Evolutionary conservation across 1,140 invertebrate genomes (phyloP).

Genomic region (Chironomus striatipennis): DNA sequence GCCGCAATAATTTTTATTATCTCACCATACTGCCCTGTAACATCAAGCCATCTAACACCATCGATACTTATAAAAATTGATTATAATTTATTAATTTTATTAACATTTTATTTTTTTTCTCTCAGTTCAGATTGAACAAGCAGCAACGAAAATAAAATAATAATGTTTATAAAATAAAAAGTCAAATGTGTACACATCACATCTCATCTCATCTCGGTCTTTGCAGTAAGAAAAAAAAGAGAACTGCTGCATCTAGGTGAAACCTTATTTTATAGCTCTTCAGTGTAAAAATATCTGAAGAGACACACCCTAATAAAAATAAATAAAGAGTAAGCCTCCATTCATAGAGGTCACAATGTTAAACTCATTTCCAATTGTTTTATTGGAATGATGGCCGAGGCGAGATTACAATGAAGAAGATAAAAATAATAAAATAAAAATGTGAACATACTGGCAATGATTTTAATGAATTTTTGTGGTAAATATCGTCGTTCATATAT

Average conservation of each 20-base stretch:
- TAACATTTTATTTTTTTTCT: too few relatives aligned
- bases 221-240: neutral
- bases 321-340: neutral
- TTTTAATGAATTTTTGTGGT: neutral
- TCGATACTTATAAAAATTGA: too few relatives aligned
- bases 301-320: neutral
- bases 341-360: constrained; percentile 8
- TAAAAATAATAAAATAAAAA: neutral
- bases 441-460: neutral
- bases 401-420: neutral
- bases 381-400: neutral
- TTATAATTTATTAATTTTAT: too few relatives aligned
- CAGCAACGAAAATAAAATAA: too few relatives aligned
- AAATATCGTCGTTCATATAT: neutral
- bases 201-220: neutral
- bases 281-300: too few relatives aligned
- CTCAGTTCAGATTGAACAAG: too few relatives aligned
- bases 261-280: too few relatives aligned
- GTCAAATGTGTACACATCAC: neutral
- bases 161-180: too few relatives aligned
- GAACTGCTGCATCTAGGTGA: neutral
- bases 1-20: too few relatives aligned
- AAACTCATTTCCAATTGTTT: constrained; percentile 3
- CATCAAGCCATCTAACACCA: too few relatives aligned
- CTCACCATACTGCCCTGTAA: too few relatives aligned